A percentile compares a stretch with the other conserved stretches of the same genome.
phyloP scores from a whole-genome alignment of 2,113 vertebrate species.

The Hippocampus mohnikei region DNA sequence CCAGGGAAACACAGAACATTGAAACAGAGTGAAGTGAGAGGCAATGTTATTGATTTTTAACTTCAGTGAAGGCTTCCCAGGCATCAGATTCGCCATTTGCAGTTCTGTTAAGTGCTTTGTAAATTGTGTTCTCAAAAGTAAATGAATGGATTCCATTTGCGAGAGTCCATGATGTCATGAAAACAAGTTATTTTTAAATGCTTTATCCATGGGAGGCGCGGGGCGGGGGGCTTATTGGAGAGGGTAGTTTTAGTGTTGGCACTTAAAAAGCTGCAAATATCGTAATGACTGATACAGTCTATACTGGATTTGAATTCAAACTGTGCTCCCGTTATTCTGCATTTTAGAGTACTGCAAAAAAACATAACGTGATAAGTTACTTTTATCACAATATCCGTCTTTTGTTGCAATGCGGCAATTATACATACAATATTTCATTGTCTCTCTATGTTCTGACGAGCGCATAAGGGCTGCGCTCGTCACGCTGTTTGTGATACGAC shows the following conservation, averaged over 20 bases:
- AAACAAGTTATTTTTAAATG: conserved; percentile 66
- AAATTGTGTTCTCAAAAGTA: conserved; percentile 61
- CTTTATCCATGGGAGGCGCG: conserved; percentile 3
- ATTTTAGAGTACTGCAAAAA: not conserved
- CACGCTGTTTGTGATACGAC: not conserved
- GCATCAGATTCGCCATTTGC: conserved; percentile 62
- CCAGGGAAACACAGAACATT: conserved; percentile 33
- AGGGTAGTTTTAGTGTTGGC: conserved; percentile 7
- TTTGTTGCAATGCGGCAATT: not conserved
- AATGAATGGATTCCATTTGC: conserved; percentile 65
- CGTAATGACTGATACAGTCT: not conserved
- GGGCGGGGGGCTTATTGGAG: conserved; percentile 27
- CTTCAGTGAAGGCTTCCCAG: conserved; percentile 49
- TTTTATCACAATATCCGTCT: not conserved
- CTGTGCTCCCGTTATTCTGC: not conserved
- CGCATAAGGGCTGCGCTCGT: not conserved
- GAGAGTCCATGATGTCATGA: conserved; percentile 48
- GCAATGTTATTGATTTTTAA: conserved; percentile 63
- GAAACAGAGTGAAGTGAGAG: conserved; percentile 51
- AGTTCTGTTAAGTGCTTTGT: conserved; percentile 72
- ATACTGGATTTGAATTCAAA: not conserved
- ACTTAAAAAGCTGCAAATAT: not conserved
- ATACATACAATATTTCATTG: not conserved
- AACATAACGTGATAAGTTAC: not conserved
- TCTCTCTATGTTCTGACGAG: not conserved